Base-by-base conservation (phyloP, 2,797 vertebrate species). In the Tragopan temminckii region DNA sequence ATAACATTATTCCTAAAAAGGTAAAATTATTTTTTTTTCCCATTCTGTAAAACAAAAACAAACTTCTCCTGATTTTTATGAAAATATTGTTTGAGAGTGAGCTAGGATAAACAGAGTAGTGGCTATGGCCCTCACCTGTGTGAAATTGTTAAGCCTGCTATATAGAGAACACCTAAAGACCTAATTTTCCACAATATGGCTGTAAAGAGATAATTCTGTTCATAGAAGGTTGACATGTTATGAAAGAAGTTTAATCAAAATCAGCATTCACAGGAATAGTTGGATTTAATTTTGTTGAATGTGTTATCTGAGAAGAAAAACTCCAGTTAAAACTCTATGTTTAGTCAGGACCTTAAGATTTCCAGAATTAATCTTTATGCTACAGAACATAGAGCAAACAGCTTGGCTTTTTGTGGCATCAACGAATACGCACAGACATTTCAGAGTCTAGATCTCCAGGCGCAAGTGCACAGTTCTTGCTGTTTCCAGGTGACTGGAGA, bases 381-480 rank as follows among this genome's bases (percentile, higher is more conserved):
- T 29, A 62, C 5, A 20, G 40, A 62, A 40, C 36, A 29, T 13
- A 20, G 18, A 31, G 27, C 5, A 18, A 40, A 40, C 17, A 13
- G 12, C 53, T n/a, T 55, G 53, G 25, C 36, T 62, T 62, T 62
- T 19, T 29, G 9, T 29, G 59, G 18, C 27, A 40, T 19, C 19
- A 33, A 20, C 5, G 3, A 33, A 19, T 21, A n/a, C 11, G 25
- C 18, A 18, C 38, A 40, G 25, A 21, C 9, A 4, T 55, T 87
- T 85, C 38, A 24, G 72, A 89, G 13, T 13, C 33, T 33, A 38
- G 16, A 57, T 35, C 36, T 68, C 21, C 14, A 33, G 48, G 16
- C 11, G 4, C 50, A 64, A 46, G 36, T 8, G 19, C 0, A 0
- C 5, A 14, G 7, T 53, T 53, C 52, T 61, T 29, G 21, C 14